phyloP scores from a whole-genome alignment of 2,797 vertebrate species.

The Bucorvus abyssinicus region DNA sequence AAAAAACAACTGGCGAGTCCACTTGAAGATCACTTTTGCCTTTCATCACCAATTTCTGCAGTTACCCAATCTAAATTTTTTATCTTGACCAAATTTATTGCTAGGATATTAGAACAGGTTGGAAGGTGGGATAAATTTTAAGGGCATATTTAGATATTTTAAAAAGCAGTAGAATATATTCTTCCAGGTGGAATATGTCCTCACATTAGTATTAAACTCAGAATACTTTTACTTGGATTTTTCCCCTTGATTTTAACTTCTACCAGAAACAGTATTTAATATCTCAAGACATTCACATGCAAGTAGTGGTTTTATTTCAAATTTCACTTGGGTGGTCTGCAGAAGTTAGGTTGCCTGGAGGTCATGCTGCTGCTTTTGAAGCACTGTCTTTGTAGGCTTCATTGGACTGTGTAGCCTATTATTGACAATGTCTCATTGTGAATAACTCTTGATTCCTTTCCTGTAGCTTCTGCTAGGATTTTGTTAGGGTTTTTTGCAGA shows the following conservation, averaged over 20 bases:
- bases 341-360: background rate
- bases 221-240: background rate
- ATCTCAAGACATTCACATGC: background rate
- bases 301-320: background rate
- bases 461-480: background rate
- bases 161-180: background rate
- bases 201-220: background rate
- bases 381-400: background rate
- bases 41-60: background rate
- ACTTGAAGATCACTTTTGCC: background rate
- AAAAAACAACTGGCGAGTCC: background rate
- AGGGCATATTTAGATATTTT: background rate
- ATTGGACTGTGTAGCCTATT: background rate
- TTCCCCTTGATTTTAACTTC: background rate
- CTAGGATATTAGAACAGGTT: background rate
- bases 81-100: background rate
- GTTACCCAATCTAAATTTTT: background rate
- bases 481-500: background rate
- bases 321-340: conserved; percentile 21
- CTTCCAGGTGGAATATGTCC: background rate
- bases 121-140: background rate
- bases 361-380: background rate
- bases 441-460: background rate
- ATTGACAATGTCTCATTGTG: background rate
- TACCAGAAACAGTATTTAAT: background rate